A percentile compares a stretch with the other conserved stretches of the same genome.
Conservation (phyloP, 2,113 vertebrate species). For the Myiagra hebetior region DNA sequence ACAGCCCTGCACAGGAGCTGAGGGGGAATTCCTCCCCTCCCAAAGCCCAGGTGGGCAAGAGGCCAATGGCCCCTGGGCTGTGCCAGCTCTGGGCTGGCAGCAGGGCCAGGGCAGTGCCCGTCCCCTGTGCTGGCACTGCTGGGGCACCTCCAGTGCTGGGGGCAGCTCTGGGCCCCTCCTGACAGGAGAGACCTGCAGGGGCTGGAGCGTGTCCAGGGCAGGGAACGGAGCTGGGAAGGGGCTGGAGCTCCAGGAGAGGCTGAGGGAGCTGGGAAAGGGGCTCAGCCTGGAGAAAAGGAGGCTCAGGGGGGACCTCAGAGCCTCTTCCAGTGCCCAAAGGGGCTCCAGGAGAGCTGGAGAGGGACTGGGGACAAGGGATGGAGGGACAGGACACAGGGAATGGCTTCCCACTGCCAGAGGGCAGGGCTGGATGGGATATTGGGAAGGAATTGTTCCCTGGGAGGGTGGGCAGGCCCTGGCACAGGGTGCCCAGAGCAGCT, state of each 20-base stretch:
- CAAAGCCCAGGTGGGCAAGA: not conserved
- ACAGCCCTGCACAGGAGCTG: not conserved
- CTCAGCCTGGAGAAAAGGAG: not conserved
- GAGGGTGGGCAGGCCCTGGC: not conserved
- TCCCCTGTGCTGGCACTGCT: not conserved
- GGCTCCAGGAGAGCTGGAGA: not conserved
- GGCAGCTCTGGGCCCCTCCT: not conserved
- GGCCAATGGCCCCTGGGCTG: not conserved
- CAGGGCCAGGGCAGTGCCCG: not conserved
- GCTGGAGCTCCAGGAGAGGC: not conserved
- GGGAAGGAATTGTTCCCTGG: not conserved
- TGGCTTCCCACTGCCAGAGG: not conserved
- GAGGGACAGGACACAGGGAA: not conserved
- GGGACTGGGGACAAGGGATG: not conserved
- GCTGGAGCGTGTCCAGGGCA: not conserved
- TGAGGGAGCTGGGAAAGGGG: not conserved
- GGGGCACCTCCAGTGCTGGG: not conserved
- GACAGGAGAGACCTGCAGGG: not conserved
- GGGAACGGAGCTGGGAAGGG: not conserved
- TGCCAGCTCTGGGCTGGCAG: not conserved
- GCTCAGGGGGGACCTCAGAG: not conserved
- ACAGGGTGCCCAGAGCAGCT: not conserved
- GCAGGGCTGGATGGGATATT: not conserved
- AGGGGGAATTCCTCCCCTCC: accelerated
- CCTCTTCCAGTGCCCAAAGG: not conserved